Base-by-base conservation (phyloP, 1,140 invertebrate species). In the Odontomachus brunneus region DNA sequence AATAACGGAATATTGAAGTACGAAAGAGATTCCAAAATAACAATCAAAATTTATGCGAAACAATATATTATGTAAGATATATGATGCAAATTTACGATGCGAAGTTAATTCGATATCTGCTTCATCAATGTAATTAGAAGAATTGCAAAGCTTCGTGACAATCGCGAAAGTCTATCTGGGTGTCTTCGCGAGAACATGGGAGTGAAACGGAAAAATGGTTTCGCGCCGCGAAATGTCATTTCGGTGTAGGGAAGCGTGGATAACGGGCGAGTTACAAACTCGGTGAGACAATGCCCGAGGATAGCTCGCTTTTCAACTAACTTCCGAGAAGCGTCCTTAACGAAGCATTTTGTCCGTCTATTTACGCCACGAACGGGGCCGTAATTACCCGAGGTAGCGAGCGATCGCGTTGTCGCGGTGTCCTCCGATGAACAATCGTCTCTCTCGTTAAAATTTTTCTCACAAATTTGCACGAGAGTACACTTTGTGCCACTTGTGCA, bases 311-410 rank as follows among this genome's bases (percentile, higher is more conserved):
- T 81, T 72, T 60, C 33, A 55, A 7, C 5, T 19, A 76, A 17
- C 24, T 80, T 81, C 53, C n/a, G 12, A 66, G 62, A 76, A 76
- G 19, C 15, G 15, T 66, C 38, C 49, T 38, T 66, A 76, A 66
- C 62, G 15, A 53, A 76, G 60, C 15, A 33, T 66, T 66, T n/a
- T 63, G 14, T 66, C 11, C 4, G 14, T 15, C 38, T 48, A n/a
- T 59, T 48, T 22, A n/a, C 2, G 7, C 48, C 26, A 12, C 60
- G 12, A 63, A 17, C 26, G 5, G n/a, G 24, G 59, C 17, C 14
- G 1, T 75, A 76, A 66, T 76, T 76, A 53, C n/a, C 15, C 60
- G 26, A 44, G 38, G 3, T 3, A 44, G 29, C n/a, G 49, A 71
- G 7, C 33, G 15, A 72, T 55, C n/a, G 15, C 29, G 29, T 72